A percentile compares a stretch with the other conserved stretches of the same genome.
Evolutionary conservation across 2,888 invertebrate genomes (phyloP).

Genomic region (Thymelicus lineola): DNA sequence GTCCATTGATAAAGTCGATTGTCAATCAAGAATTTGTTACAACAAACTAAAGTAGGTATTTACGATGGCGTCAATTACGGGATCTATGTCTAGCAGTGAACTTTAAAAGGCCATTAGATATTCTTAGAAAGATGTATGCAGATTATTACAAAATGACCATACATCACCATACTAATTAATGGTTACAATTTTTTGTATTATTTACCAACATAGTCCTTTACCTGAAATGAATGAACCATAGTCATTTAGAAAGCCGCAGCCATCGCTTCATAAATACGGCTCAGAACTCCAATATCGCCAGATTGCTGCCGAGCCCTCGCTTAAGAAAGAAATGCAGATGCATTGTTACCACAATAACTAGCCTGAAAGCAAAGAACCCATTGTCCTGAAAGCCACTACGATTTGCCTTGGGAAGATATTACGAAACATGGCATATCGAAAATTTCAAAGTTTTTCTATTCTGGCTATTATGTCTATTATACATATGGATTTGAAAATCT

Average conservation of each 20-base stretch:
- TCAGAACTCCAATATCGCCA: conserved; percentile 27
- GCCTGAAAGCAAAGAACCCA: conserved; percentile 27
- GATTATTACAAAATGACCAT: too few species aligned
- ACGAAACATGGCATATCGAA: conserved; percentile 1
- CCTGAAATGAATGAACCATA: neutral
- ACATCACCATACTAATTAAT: too few species aligned
- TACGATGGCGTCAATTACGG: too few species aligned
- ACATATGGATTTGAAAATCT: too few species aligned
- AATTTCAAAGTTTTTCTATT: neutral
- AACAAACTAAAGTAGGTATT: too few species aligned
- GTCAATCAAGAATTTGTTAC: too few species aligned
- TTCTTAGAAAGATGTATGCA: too few species aligned
- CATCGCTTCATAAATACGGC: conserved; percentile 9
- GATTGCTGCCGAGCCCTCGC: conserved; percentile 29
- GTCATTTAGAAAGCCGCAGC: neutral
- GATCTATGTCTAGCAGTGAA: too few species aligned
- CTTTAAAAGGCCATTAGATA: too few species aligned
- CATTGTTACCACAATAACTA: conserved; percentile 32
- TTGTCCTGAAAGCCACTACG: conserved; percentile 29
- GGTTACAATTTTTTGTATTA: too few species aligned
- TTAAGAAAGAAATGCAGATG: conserved; percentile 31
- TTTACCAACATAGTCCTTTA: neutral
- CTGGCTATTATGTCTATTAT: too few species aligned
- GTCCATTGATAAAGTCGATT: too few species aligned
- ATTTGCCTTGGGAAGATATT: conserved; percentile 12